Evolutionary conservation across 2,113 vertebrate species (phyloP).

Genomic region (Hemicordylus capensis): DNA sequence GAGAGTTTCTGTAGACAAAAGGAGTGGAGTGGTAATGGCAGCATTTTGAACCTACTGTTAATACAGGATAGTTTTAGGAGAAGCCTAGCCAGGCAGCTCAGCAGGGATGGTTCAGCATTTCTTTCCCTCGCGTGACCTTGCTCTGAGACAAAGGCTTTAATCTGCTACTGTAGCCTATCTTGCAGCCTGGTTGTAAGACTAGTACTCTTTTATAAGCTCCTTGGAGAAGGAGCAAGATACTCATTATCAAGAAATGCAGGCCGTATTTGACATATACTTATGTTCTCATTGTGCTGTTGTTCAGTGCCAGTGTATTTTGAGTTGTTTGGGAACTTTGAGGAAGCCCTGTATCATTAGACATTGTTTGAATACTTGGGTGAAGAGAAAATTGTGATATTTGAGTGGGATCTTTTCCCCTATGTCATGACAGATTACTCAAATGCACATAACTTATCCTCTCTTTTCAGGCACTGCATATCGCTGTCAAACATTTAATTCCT

Average conservation of each 20-base stretch:
- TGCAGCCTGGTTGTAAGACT: neutral
- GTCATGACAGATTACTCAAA: neutral
- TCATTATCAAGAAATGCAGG: neutral
- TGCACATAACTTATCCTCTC: neutral
- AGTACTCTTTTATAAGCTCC: neutral
- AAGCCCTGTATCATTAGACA: neutral
- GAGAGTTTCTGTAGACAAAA: too few relatives aligned
- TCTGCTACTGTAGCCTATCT: too few relatives aligned
- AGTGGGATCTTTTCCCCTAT: too few relatives aligned
- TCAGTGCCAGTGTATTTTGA: neutral
- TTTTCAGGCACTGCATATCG: neutral
- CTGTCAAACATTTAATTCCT: neutral
- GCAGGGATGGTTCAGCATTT: too few relatives aligned
- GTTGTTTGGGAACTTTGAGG: neutral
- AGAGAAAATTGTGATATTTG: neutral
- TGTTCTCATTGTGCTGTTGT: neutral
- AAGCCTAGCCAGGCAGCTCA: too few relatives aligned
- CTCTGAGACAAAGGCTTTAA: too few relatives aligned
- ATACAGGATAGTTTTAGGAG: too few relatives aligned
- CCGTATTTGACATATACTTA: neutral
- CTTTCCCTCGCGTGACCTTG: too few relatives aligned
- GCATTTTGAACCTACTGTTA: too few relatives aligned
- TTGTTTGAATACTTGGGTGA: neutral
- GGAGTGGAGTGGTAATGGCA: too few relatives aligned
- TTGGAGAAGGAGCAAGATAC: neutral